A percentile compares a stretch with the other conserved stretches of the same genome.
phyloP scores from a whole-genome alignment of 2,113 vertebrate genomes.

The Lates calcarifer region DNA sequence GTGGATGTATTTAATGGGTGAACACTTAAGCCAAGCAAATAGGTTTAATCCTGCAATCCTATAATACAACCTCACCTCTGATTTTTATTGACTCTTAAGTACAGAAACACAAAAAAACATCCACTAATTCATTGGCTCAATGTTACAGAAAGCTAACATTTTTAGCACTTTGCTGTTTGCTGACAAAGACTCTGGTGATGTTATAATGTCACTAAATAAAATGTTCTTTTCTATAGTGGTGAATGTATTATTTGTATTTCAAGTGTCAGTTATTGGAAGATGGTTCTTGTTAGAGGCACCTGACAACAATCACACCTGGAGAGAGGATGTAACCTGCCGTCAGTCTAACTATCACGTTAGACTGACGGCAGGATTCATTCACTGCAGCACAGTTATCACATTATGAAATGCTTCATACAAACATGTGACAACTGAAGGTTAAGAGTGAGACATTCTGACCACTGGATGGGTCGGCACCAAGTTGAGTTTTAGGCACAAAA shows the following conservation, averaged over 20 bases:
- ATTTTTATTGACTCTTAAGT: constrained; percentile 25
- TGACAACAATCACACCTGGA: neutral
- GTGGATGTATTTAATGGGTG: constrained; percentile 43
- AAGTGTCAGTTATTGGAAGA: neutral
- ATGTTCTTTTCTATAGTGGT: neutral
- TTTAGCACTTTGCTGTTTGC: neutral
- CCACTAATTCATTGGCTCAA: neutral
- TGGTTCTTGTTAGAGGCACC: neutral
- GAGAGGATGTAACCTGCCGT: too few relatives aligned
- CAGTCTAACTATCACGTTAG: too few relatives aligned
- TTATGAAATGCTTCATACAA: too few relatives aligned
- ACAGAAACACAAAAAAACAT: constrained; percentile 25
- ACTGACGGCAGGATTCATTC: too few relatives aligned
- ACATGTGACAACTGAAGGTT: too few relatives aligned
- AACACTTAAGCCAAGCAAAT: constrained; percentile 41
- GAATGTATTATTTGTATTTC: neutral
- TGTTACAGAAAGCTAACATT: neutral
- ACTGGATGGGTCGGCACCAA: too few relatives aligned
- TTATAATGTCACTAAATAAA: neutral
- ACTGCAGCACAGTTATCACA: too few relatives aligned
- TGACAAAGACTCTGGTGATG: constrained; percentile 7
- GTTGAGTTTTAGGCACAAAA: too few relatives aligned
- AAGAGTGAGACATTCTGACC: too few relatives aligned
- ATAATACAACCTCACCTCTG: constrained; percentile 33
- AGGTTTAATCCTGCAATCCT: constrained; percentile 54